Evolutionary conservation across 1,140 invertebrate species (phyloP).

Genomic region (Diorhabda carinulata): DNA sequence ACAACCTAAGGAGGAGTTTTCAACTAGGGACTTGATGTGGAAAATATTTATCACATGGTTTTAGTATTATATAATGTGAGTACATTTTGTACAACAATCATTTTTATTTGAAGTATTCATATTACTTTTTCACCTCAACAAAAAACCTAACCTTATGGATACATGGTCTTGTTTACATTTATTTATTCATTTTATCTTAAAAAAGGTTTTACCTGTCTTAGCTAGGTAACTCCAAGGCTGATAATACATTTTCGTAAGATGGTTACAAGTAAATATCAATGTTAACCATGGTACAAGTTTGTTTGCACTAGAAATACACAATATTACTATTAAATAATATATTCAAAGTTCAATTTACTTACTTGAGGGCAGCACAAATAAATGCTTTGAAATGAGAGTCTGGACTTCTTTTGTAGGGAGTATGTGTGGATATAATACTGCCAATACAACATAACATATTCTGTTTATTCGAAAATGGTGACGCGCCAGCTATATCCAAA

Average conservation of each 20-base stretch:
- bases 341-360: slow-evolving; percentile 45
- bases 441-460: slow-evolving; percentile 88
- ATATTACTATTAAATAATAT: neutral
- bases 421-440: slow-evolving; percentile 87
- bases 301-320: slow-evolving; percentile 65
- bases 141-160: too few relatives aligned
- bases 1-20: too few relatives aligned
- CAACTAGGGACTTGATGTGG: too few relatives aligned
- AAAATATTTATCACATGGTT: too few relatives aligned
- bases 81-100: too few relatives aligned
- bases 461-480: slow-evolving; percentile 84
- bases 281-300: slow-evolving; percentile 91
- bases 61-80: too few relatives aligned
- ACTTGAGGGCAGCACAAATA: slow-evolving; percentile 93
- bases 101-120: too few relatives aligned
- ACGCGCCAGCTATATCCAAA: slow-evolving; percentile 85
- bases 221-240: slow-evolving; percentile 92
- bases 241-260: slow-evolving; percentile 86
- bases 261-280: slow-evolving; percentile 85
- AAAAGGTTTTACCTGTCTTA: slow-evolving; percentile 69
- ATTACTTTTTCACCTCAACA: too few relatives aligned
- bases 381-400: slow-evolving; percentile 99
- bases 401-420: slow-evolving; percentile 85
- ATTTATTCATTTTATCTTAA: neutral
- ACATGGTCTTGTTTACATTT: too few relatives aligned